These are phyloP conservation scores for Amphipoea oculea DNA, from an alignment of 2,888 invertebrate species.

Conservation along the genomic window DNA sequence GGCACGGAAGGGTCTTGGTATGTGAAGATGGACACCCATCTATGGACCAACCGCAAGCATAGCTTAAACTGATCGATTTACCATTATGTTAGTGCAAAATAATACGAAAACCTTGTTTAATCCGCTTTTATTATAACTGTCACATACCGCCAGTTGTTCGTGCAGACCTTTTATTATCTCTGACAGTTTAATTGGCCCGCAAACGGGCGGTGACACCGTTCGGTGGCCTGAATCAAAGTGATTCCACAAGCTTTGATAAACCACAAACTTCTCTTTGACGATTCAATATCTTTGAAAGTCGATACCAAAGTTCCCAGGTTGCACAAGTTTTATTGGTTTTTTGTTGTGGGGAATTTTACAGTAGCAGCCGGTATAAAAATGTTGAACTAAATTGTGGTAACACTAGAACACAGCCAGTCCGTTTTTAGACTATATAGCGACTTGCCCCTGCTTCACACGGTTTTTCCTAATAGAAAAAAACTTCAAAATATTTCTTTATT, in stretches of 20 bases:
- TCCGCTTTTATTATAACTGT: background rate
- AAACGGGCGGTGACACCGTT: background rate
- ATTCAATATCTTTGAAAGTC: constrained; percentile 43
- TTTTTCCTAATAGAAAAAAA: background rate
- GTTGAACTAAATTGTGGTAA: background rate
- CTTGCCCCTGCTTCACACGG: background rate
- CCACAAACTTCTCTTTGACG: constrained; percentile 29
- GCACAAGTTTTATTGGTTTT: background rate
- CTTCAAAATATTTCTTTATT: background rate
- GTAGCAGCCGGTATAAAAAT: background rate
- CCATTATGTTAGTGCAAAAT: background rate
- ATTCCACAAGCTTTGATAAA: constrained; percentile 12
- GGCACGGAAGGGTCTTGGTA: too few species aligned
- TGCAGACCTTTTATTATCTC: background rate
- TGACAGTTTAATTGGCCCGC: constrained; percentile 35
- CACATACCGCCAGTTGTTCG: background rate
- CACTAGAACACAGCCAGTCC: background rate
- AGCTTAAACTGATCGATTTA: too few species aligned
- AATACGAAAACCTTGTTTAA: background rate
- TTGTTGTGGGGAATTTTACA: background rate
- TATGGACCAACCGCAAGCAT: too few species aligned
- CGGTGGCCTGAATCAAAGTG: background rate
- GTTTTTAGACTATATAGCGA: background rate
- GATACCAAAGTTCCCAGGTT: constrained; percentile 2
- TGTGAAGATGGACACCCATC: too few species aligned